Evolutionary conservation across 2,888 invertebrate species (phyloP).

Genomic region (Anarsia innoxiella): DNA sequence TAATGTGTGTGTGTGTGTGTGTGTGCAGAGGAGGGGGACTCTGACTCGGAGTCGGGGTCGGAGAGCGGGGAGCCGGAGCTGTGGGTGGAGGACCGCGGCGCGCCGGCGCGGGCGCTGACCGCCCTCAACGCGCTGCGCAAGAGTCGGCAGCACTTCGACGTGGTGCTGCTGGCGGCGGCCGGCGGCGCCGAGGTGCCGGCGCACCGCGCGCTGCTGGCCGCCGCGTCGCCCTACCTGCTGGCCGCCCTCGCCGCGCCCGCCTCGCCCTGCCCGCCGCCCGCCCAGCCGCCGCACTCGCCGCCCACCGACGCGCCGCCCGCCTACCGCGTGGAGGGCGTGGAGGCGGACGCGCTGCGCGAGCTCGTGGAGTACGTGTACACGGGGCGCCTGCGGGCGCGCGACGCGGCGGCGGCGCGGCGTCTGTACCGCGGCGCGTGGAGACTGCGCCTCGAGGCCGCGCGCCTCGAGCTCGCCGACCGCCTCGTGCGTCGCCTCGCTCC

Average conservation of each 20-base stretch:
- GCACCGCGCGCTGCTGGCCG: slow-evolving; percentile 87
- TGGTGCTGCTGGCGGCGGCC: slow-evolving; percentile 56
- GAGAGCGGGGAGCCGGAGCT: slow-evolving; percentile 51
- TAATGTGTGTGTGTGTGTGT: neutral
- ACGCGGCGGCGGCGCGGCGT: slow-evolving; percentile 76
- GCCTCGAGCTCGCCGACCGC: slow-evolving; percentile 81
- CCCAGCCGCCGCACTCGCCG: neutral
- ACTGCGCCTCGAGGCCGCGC: slow-evolving; percentile 84
- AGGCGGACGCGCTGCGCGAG: slow-evolving; percentile 79
- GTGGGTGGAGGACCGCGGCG: slow-evolving; percentile 72
- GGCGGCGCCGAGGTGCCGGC: slow-evolving; percentile 64
- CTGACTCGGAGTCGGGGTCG: slow-evolving; percentile 33
- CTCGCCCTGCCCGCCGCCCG: slow-evolving; percentile 2
- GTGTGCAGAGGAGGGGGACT: slow-evolving; percentile 21
- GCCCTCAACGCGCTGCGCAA: slow-evolving; percentile 87
- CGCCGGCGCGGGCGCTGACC: slow-evolving; percentile 77
- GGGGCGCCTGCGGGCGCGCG: slow-evolving; percentile 74
- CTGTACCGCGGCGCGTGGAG: slow-evolving; percentile 84
- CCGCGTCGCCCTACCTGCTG: slow-evolving; percentile 85
- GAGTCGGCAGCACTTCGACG: slow-evolving; percentile 91
- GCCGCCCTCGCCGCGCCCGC: slow-evolving; percentile 73
- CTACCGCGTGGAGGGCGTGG: slow-evolving; percentile 34
- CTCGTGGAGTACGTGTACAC: slow-evolving; percentile 91
- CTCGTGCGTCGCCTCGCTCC: slow-evolving; percentile 76
- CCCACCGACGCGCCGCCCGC: slow-evolving; percentile 8